Conservation (phyloP, 2,113 vertebrate genomes). For the Leuciscus idus region DNA sequence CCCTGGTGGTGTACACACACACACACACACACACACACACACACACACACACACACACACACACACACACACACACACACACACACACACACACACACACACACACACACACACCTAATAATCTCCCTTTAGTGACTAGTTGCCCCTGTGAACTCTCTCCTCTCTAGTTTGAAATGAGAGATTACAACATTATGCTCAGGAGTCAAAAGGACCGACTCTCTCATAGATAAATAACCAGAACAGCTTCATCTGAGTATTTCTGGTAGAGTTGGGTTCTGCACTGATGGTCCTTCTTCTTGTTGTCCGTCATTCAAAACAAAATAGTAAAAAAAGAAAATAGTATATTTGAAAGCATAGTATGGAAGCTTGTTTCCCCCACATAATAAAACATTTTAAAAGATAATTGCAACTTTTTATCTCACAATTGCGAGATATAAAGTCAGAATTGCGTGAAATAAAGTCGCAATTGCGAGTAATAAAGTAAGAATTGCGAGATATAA, state of each 20-base stretch:
- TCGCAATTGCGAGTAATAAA: too few relatives aligned
- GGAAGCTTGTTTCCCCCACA: too few relatives aligned
- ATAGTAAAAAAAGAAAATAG: background rate
- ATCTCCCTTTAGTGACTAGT: slow-evolving; percentile 27
- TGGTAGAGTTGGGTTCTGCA: background rate
- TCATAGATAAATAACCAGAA: slow-evolving; percentile 35
- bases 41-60: slow-evolving; percentile 32
- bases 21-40: slow-evolving; percentile 33
- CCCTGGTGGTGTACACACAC: slow-evolving; percentile 27
- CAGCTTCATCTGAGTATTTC: slow-evolving; percentile 5
- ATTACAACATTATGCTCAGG: slow-evolving; percentile 30
- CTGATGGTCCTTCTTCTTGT: background rate
- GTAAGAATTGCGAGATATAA: too few relatives aligned
- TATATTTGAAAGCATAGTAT: background rate
- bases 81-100: slow-evolving; percentile 36
- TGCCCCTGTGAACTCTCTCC: slow-evolving; percentile 6
- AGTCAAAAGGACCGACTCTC: slow-evolving; percentile 26
- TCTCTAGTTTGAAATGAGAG: slow-evolving; percentile 41
- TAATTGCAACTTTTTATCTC: too few relatives aligned
- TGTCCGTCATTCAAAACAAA: background rate
- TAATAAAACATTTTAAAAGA: too few relatives aligned
- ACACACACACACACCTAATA: slow-evolving; percentile 24
- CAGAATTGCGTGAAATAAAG: too few relatives aligned
- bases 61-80: slow-evolving; percentile 34
- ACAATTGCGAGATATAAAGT: too few relatives aligned